These are phyloP conservation scores for Hucho hucho DNA, from an alignment of 2,113 vertebrate species.

Conservation along the genomic window DNA sequence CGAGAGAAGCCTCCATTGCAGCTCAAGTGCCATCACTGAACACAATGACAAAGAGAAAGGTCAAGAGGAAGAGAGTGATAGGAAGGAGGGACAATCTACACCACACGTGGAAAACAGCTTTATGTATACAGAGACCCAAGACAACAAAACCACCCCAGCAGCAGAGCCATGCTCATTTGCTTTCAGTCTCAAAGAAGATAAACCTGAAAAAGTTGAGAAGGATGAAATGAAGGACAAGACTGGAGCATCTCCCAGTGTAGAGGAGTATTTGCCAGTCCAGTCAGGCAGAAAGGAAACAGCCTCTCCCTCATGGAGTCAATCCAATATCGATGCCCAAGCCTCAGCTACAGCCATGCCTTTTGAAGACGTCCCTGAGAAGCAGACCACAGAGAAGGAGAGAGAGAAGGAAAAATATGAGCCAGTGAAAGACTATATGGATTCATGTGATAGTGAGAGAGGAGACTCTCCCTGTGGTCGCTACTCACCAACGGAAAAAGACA, in stretches of 20 bases:
- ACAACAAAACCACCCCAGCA: slow-evolving; percentile 70
- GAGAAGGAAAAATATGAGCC: slow-evolving; percentile 44
- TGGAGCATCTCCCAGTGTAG: slow-evolving; percentile 20
- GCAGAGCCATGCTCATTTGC: slow-evolving; percentile 49
- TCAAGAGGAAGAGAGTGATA: slow-evolving; percentile 69
- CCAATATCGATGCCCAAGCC: slow-evolving; percentile 41
- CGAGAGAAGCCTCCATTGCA: slow-evolving; percentile 55
- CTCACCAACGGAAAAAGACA: slow-evolving; percentile 59
- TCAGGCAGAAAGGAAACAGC: slow-evolving; percentile 42
- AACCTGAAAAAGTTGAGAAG: slow-evolving; percentile 68
- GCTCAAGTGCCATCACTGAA: slow-evolving; percentile 54
- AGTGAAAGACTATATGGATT: slow-evolving; percentile 48
- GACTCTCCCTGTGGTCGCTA: slow-evolving; percentile 50
- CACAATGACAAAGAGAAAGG: slow-evolving; percentile 63
- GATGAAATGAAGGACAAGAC: slow-evolving; percentile 48
- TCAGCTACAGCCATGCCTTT: slow-evolving; percentile 26
- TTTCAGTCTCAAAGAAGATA: slow-evolving; percentile 66
- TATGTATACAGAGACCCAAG: slow-evolving; percentile 79
- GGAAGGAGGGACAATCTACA: slow-evolving; percentile 81
- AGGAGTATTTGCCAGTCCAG: slow-evolving; percentile 14
- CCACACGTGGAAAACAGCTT: slow-evolving; percentile 80
- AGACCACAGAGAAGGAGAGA: slow-evolving; percentile 50
- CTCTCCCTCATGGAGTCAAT: slow-evolving; percentile 56
- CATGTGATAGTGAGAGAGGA: slow-evolving; percentile 49
- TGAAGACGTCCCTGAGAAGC: slow-evolving; percentile 48